A percentile compares a stretch with the other conserved stretches of the same genome.
Evolutionary conservation across 2,113 vertebrate genomes (phyloP).

Genomic region (Himantopus leucocephalus): DNA sequence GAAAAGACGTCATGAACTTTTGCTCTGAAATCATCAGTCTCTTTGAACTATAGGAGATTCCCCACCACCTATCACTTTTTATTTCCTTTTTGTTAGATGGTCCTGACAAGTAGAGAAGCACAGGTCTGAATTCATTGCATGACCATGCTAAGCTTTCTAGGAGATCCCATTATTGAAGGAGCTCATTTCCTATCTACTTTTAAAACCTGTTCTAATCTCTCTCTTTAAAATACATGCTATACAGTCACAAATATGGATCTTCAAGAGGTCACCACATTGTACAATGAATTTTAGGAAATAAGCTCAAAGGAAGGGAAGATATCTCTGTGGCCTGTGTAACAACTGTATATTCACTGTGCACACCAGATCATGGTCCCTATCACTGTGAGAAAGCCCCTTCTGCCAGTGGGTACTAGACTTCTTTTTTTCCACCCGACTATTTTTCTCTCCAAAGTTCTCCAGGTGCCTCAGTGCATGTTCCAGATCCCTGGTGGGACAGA

Average conservation of each 20-base stretch:
- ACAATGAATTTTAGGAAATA: background rate
- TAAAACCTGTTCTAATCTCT: background rate
- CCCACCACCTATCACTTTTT: background rate
- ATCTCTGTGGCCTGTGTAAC: background rate
- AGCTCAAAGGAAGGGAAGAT: background rate
- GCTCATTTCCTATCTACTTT: background rate
- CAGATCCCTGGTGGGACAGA: background rate
- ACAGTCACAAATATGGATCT: background rate
- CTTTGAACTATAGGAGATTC: background rate
- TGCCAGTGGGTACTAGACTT: background rate
- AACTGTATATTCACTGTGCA: background rate
- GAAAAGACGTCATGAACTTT: background rate
- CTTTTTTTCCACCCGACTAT: background rate
- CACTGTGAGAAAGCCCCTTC: background rate
- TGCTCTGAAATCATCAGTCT: background rate
- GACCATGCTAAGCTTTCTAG: background rate
- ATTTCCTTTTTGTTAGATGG: background rate
- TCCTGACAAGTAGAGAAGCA: background rate
- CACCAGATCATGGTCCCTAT: accelerated
- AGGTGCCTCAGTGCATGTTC: background rate
- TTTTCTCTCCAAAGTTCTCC: background rate
- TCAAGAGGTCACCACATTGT: background rate
- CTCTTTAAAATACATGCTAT: background rate
- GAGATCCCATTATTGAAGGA: background rate
- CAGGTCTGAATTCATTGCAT: background rate